Base-by-base conservation (phyloP, 2,888 invertebrate genomes). In the Machimus rusticus region DNA sequence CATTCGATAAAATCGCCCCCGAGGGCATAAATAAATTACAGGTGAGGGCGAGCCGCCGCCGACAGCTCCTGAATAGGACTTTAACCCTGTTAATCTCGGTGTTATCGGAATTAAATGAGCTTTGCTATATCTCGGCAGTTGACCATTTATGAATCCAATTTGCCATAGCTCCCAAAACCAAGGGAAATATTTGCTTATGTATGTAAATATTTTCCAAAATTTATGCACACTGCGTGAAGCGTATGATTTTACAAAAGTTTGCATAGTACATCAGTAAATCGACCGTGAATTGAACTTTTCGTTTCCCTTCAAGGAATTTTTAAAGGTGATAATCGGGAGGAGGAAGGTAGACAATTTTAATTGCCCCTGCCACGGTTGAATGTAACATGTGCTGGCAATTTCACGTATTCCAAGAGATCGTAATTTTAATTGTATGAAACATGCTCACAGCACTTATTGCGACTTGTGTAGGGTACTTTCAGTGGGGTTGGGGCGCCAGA, bases 351-450 rank as follows among this genome's bases (percentile, higher is more conserved):
- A 79, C 46, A 51, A 31, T 79, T 51, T 79, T 79, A 79, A 79
- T 79, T 79, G 55, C 79, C 16, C 16, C 79, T 16, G 31, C 28
- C 4, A 28, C 12, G 23, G 66, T 16, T 19, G 23, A 79, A 31
- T 28, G 79, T 79, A 79, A 79, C 79, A 79, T 79, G 79, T 79
- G 79, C n/a, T 23, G 31, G 51, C 79, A 79, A 79, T 79, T 79
- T 79, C 79, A 46, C 31, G 51, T 79, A 46, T 79, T 79, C 55
- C 51, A 28, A 23, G 23, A 31, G 79, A 79, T 79, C 79, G 79
- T 79, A 79, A 79, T 79, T 79, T 55, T 79, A 79, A 79, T 79
- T 79, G 51, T 31, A 79, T 79, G 79, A 79, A 79, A 79, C 79
- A 79, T 55, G 79, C 51, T 28, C 31, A 4, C 55, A 51, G 79